phyloP scores from a whole-genome alignment of 2,797 vertebrate species.

The Anabacerthia variegaticeps region DNA sequence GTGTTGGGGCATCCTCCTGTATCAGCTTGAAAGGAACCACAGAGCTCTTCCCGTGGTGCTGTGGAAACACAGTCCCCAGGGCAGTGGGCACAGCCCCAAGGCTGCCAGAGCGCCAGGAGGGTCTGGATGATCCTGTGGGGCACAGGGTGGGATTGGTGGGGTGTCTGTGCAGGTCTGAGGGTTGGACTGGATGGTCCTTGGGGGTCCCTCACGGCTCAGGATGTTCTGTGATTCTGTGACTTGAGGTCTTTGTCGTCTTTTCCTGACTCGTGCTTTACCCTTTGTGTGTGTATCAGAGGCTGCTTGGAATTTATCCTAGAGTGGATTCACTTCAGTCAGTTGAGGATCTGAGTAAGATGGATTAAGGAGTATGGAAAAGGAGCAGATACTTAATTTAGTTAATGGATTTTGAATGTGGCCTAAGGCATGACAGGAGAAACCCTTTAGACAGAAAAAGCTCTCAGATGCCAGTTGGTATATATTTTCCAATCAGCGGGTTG shows the following conservation, averaged over 20 bases:
- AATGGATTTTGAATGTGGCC: conserved; percentile 53
- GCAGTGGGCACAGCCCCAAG: background rate
- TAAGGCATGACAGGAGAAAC: background rate
- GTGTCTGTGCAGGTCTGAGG: background rate
- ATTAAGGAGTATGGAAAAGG: conserved; percentile 42
- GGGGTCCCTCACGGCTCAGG: background rate
- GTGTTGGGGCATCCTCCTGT: background rate
- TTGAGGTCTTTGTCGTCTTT: background rate
- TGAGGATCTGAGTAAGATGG: conserved; percentile 28
- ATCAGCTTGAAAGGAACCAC: background rate
- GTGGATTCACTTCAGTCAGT: background rate
- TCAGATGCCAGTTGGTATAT: conserved; percentile 56
- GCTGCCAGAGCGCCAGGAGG: background rate
- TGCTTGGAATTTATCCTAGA: background rate
- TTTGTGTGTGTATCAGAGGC: background rate
- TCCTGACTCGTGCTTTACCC: background rate
- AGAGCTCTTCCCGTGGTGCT: background rate
- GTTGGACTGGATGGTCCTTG: background rate
- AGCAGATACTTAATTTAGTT: conserved; percentile 56
- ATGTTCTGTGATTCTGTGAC: background rate
- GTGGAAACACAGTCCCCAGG: background rate
- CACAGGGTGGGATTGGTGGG: background rate
- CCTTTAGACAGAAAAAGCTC: background rate
- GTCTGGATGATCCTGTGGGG: background rate
- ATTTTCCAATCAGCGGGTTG: conserved; percentile 63